Base-by-base conservation (phyloP, 92 coral and sea anemone species). In the Epizoanthus scotinus region DNA sequence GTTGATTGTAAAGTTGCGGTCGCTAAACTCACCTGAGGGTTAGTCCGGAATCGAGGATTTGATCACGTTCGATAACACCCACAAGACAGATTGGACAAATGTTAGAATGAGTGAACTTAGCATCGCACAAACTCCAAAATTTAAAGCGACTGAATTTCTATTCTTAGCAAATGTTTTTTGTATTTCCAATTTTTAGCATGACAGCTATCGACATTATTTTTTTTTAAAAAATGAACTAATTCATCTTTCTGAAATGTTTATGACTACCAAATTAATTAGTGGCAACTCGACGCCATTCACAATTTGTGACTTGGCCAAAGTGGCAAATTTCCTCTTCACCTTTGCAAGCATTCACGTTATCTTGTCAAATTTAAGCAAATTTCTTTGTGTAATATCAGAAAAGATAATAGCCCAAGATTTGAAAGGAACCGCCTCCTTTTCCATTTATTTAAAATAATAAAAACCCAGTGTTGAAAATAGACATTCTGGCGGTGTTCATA, bases 241-340 rank as follows among this genome's bases (percentile, higher is more conserved):
- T 38, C 27, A 36, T 38, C 24, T 38, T 75, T 40, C 36, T 38
- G 6, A 22, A 75, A 58, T 38, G 81, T n/a, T 54, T 36, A 19
- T 20, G 18, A 75, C 34, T 9, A 59, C 53, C 49, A 75, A 74
- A 73, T 75, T 75, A 75, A 75, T 75, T 59, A 75, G 81, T 58
- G 56, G 57, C 47, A 36, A 31, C 19, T 53, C 47, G 42, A 40
- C 15, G 80, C 31, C 27, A 5, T 49, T 60, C 44, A 38, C 58
- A 75, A 38, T 59, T 28, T 38, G 40, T 20, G 38, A 75, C 17
- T 38, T 38, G 6, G 53, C 14, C 31, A 47, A 75, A 40, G 34
- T 36, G 81, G 17, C 69, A 75, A 75, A 75, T 59, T 75, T 75
- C 81, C 81, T 75, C 40, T 15, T 40, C n/a, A 22, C 66, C 57